Conservation (phyloP, 1,140 invertebrate species). For the Drosophila ironensis region DNA sequence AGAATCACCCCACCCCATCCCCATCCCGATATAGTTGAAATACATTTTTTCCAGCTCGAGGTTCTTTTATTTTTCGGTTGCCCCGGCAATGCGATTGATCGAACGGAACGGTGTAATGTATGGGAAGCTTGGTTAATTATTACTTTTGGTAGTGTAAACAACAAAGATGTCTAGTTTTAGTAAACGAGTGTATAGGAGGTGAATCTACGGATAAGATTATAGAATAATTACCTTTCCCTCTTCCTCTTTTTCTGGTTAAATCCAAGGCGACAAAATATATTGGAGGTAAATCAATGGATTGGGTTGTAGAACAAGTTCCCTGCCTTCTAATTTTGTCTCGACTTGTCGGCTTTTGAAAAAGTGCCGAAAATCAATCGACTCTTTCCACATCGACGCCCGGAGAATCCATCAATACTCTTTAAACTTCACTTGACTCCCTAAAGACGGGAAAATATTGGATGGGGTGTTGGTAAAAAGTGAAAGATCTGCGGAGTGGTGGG, state of each 20-base stretch:
- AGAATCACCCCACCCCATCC: slow-evolving; percentile 3
- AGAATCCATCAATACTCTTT: slow-evolving; percentile 60
- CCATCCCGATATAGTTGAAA: slow-evolving; percentile 40
- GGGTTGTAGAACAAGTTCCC: no score
- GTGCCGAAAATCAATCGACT: slow-evolving; percentile 63
- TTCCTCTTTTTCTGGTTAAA: no score
- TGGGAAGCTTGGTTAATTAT: slow-evolving; percentile 40
- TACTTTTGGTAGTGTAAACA: slow-evolving; percentile 64
- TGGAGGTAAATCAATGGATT: no score
- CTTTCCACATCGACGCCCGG: slow-evolving; percentile 51
- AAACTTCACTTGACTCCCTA: slow-evolving; percentile 8
- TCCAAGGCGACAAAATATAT: no score
- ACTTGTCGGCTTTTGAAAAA: slow-evolving; percentile 60
- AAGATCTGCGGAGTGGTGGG: not conserved
- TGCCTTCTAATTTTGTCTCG: slow-evolving; percentile 33
- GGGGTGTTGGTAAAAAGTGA: not conserved
- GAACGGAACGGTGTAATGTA: slow-evolving; percentile 20
- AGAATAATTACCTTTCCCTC: not conserved
- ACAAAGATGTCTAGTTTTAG: slow-evolving; percentile 54
- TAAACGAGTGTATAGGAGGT: slow-evolving; percentile 45
- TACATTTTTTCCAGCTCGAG: slow-evolving; percentile 27
- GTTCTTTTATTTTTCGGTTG: slow-evolving; percentile 26
- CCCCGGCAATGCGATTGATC: slow-evolving; percentile 10
- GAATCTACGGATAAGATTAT: no score
- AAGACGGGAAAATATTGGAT: slow-evolving; percentile 20